phyloP scores from a whole-genome alignment of 1,140 invertebrate genomes.

The Cataglyphis hispanica region DNA sequence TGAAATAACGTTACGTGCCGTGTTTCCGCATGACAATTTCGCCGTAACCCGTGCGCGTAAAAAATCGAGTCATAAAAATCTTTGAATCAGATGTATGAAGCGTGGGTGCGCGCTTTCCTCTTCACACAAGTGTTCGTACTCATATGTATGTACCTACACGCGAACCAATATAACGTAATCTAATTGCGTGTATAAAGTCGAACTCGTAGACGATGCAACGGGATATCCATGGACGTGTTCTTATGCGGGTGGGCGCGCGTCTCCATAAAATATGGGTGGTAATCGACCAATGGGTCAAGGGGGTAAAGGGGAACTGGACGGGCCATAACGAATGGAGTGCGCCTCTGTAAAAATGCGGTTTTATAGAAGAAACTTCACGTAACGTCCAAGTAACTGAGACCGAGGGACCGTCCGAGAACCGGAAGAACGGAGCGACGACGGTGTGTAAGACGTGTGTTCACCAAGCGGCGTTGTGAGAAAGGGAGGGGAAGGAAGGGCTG shows the following conservation, averaged over 20 bases:
- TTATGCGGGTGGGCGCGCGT: conserved; percentile 58
- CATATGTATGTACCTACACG: not conserved
- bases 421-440: conserved; percentile 23
- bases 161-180: conserved; percentile 24
- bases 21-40: conserved; percentile 10
- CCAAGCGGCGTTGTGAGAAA: not conserved
- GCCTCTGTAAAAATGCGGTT: conserved; percentile 80
- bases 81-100: not conserved
- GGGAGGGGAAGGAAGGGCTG: not conserved
- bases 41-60: not conserved
- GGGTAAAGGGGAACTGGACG: conserved; percentile 16
- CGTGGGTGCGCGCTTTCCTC: conserved; percentile 3
- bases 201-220: conserved; percentile 24
- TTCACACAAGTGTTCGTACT: not conserved
- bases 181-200: not conserved
- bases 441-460: not conserved
- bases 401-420: conserved; percentile 67
- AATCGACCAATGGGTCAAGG: conserved; percentile 56
- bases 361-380: conserved; percentile 79
- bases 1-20: conserved; percentile 19
- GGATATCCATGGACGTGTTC: conserved; percentile 28
- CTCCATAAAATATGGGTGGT: conserved; percentile 77
- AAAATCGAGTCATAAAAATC: conserved; percentile 46
- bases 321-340: conserved; percentile 80
- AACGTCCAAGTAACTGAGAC: conserved; percentile 75